Evolutionary conservation across 2,797 vertebrate genomes (phyloP).

Genomic region (Psittacula echo): DNA sequence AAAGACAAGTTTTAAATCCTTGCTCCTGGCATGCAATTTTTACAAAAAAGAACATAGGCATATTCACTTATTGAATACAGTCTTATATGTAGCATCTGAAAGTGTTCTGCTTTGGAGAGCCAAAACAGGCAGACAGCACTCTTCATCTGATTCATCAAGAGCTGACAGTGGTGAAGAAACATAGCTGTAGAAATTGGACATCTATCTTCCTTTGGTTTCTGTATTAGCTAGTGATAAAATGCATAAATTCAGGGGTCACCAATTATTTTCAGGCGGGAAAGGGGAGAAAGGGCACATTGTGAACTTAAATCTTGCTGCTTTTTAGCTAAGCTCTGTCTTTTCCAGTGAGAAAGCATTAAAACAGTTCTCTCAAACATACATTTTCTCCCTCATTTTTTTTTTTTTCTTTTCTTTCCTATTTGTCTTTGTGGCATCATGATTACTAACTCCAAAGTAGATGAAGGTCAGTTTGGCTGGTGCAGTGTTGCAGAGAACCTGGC

Average conservation of each 20-base stretch:
- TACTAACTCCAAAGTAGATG: not conserved
- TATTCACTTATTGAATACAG: not conserved
- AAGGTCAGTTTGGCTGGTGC: not conserved
- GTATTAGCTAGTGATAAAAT: not conserved
- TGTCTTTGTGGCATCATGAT: not conserved
- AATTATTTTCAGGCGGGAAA: fast-evolving
- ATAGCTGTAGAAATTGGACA: not conserved
- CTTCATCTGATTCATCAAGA: not conserved
- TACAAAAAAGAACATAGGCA: not conserved
- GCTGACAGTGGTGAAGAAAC: not conserved
- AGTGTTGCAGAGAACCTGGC: not conserved
- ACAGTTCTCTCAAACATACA: not conserved
- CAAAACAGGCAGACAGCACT: not conserved
- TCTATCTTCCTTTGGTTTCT: not conserved
- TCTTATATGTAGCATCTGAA: not conserved
- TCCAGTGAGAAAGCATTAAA: not conserved
- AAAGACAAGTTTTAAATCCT: not conserved
- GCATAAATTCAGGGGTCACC: not conserved
- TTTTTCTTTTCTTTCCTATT: not conserved
- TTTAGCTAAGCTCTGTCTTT: not conserved
- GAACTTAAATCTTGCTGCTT: not conserved
- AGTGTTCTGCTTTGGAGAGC: not conserved
- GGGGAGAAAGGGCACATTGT: not conserved
- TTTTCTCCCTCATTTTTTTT: not conserved
- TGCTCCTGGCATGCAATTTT: not conserved